Evolutionary conservation across 2,113 vertebrate species (phyloP).

Genomic region (Brachyistius frenatus): DNA sequence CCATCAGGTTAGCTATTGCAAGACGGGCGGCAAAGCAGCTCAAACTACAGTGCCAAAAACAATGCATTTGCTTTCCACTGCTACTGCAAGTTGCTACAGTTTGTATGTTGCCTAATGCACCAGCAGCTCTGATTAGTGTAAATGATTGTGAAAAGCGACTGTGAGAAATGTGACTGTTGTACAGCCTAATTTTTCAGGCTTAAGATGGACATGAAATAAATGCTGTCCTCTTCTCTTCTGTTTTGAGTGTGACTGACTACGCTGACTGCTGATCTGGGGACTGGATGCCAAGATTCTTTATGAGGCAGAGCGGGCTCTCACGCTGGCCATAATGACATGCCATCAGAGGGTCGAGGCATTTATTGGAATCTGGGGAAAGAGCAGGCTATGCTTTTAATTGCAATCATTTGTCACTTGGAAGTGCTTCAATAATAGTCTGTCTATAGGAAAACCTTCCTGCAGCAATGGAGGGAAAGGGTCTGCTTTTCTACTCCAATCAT

Average conservation of each 20-base stretch:
- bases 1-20: slow-evolving; percentile 17
- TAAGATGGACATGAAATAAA: slow-evolving; percentile 14
- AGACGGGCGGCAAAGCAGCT: not conserved
- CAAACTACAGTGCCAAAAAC: not conserved
- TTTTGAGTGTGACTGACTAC: slow-evolving; percentile 37
- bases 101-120: not conserved
- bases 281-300: slow-evolving; percentile 54
- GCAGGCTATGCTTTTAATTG: slow-evolving; percentile 53
- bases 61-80: not conserved
- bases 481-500: slow-evolving; percentile 33
- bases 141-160: not conserved
- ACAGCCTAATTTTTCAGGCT: slow-evolving; percentile 13
- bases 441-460: slow-evolving; percentile 31
- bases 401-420: slow-evolving; percentile 67
- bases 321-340: slow-evolving; percentile 56
- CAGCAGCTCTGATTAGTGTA: not conserved
- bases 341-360: slow-evolving; percentile 43
- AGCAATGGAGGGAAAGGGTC: slow-evolving; percentile 11
- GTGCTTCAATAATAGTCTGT: slow-evolving; percentile 52
- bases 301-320: slow-evolving; percentile 39
- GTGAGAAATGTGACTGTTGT: not conserved
- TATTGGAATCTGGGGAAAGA: slow-evolving; percentile 54
- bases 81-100: slow-evolving; percentile 15
- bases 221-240: slow-evolving; percentile 37
- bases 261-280: slow-evolving; percentile 22